Evolutionary conservation across 1,140 invertebrate species (phyloP), one percentile per base, ranked within the genome.

Genomic region (Nilaparvata lugens): DNA sequence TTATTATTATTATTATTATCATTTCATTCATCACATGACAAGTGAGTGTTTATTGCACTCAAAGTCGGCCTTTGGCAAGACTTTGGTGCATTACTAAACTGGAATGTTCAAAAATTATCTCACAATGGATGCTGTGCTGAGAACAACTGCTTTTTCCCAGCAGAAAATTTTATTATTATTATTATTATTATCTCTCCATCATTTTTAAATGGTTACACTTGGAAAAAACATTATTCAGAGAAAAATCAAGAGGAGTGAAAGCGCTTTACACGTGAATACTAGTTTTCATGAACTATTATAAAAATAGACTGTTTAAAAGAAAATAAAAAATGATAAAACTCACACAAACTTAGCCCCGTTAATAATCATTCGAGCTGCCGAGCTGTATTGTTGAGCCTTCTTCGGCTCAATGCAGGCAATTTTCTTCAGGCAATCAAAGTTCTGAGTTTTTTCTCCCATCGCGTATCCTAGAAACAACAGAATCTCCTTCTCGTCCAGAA

Each of bases 371-470:
- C 89, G 85, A 14, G 83, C 86, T 2, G 87, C 88, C 13, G 82
- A 81, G 4, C 84, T 75, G 70, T 92, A 93, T 58, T 87, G 77
- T 42, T 78, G 81, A 7, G 88, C 86, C 42, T 86, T 81, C 38
- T 79, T 72, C 0, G 88, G 88, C 60, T 83, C 81, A 64, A 85
- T 81, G 65, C 89, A 93, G 54, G 88, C 84, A 2, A 88, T 79
- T 24, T 82, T 78, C 70, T 87, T 84, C 1, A 92, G 74, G 67
- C 89, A 93, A n/a, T 79, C 81, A 68, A 86, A 74, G 82, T 51
- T 85, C 74, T 45, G 78, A 19, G 76, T 77, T 45, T 79, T 77
- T 59, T 83, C 80, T 52, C 79, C 85, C n/a, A 84, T 79, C 21
- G 89, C 68, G 69, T 86, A 88, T 57, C 83, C 83, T 42, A 85